These are phyloP conservation scores for Rhodinocichla rosea DNA, from an alignment of 2,113 vertebrate genomes.

Conservation along the genomic window DNA sequence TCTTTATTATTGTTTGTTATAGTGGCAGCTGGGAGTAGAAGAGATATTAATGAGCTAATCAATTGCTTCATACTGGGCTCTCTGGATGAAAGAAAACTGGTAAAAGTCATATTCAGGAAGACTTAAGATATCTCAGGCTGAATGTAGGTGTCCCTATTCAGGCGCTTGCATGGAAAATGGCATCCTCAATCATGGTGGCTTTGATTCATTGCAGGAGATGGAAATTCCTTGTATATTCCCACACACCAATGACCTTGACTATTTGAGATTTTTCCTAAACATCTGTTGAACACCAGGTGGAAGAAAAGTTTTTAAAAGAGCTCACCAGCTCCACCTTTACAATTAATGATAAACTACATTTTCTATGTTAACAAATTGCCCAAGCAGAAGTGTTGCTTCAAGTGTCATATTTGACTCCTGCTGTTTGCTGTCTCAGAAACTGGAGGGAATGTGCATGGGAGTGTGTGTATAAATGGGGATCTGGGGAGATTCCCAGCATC, in stretches of 20 bases:
- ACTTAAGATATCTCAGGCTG: neutral
- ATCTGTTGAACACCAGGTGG: neutral
- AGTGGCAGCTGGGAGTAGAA: neutral
- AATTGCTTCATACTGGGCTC: neutral
- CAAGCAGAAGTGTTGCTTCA: neutral
- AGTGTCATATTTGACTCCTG: neutral
- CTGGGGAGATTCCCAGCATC: neutral
- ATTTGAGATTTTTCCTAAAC: neutral
- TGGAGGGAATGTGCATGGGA: neutral
- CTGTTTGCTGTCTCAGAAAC: neutral
- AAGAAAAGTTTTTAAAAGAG: neutral
- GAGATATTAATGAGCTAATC: neutral
- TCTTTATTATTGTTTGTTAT: neutral
- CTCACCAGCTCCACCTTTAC: neutral
- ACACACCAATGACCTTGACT: neutral
- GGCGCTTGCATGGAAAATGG: neutral
- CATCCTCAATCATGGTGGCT: neutral
- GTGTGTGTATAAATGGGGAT: neutral
- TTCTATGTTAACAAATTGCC: neutral
- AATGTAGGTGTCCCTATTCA: neutral
- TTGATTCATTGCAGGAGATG: neutral
- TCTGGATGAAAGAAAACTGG: neutral
- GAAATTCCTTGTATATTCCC: conserved; percentile 16
- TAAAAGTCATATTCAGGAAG: neutral
- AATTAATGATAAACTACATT: neutral